Conservation (phyloP, 2,797 vertebrate species). For the Syncerus caffer region DNA sequence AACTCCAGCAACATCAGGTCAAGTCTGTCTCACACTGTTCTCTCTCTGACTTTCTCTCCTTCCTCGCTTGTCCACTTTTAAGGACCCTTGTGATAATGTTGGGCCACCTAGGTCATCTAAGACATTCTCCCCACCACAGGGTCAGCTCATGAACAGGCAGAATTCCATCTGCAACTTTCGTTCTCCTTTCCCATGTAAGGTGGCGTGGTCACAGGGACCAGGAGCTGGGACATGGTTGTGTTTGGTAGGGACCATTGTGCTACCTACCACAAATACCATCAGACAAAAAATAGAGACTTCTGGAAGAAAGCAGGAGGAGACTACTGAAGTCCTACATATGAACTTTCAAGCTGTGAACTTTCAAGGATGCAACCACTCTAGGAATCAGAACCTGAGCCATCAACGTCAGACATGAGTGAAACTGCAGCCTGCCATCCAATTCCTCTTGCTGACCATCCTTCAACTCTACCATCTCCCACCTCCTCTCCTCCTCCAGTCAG, state of each 20-base stretch:
- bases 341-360: background rate
- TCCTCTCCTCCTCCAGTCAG: background rate
- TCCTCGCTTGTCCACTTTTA: background rate
- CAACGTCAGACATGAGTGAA: fast-evolving
- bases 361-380: background rate
- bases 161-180: no score
- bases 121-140: background rate
- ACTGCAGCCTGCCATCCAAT: background rate
- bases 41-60: background rate
- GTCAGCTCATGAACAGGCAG: background rate
- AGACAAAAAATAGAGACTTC: background rate
- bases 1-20: fast-evolving
- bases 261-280: background rate
- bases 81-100: fast-evolving
- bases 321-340: background rate
- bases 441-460: background rate
- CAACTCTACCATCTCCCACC: background rate
- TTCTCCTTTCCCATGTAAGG: fast-evolving
- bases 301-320: background rate
- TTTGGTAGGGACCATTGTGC: background rate
- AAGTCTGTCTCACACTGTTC: fast-evolving
- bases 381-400: background rate
- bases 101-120: fast-evolving
- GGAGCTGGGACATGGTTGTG: no score
- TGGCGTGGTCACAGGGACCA: fast-evolving